Evolutionary conservation across 2,113 vertebrate genomes (phyloP), one percentile per base, ranked within the genome.

Genomic region (Copsychus sechellarum): DNA sequence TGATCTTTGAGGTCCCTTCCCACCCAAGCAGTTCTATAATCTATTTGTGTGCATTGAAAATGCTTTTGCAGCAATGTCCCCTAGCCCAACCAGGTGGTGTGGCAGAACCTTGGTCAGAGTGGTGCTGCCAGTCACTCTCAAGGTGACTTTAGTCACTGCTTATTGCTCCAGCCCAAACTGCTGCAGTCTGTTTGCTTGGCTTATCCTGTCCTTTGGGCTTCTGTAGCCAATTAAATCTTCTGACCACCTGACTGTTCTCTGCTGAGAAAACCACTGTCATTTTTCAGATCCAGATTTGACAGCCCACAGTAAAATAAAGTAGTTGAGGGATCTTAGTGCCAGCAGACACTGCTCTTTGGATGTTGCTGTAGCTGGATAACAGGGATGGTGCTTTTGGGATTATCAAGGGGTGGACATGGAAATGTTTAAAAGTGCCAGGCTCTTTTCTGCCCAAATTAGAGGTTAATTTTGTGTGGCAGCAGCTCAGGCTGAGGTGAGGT

Each of bases 381-480:
- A 21, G 6, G 29, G 9, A 14, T 54, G 38, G 42, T 83, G 51
- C 72, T 65, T 76, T 38, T 11, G 56, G 54, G 62, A 28, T 88
- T 61, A 31, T 20, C 24, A 22, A 23, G 70, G 50, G 65, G n/a
- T 53, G 82, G 15, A 45, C 28, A 5, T 61, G 51, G 11, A 11
- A 12, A 6, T 0, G 0, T 47, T 38, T 21, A 4, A n/a, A 48
- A 56, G 7, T 58, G 34, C 65, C 20, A 10, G 31, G 8, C 19
- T 40, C 2, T 62, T 74, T 62, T 53, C 29, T 83, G 24, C 26
- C n/a, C 36, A 22, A 8, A 25, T 28, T 9, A 29, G 51, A 36
- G 13, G 12, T 28, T 54, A 9, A 31, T 72, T 73, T 19, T 40
- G 31, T 51, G 64, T 0, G 0, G 4, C 26, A 17, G n/a, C 11